phyloP scores from a whole-genome alignment of 2,113 vertebrate species.

The Dermatemys mawii region DNA sequence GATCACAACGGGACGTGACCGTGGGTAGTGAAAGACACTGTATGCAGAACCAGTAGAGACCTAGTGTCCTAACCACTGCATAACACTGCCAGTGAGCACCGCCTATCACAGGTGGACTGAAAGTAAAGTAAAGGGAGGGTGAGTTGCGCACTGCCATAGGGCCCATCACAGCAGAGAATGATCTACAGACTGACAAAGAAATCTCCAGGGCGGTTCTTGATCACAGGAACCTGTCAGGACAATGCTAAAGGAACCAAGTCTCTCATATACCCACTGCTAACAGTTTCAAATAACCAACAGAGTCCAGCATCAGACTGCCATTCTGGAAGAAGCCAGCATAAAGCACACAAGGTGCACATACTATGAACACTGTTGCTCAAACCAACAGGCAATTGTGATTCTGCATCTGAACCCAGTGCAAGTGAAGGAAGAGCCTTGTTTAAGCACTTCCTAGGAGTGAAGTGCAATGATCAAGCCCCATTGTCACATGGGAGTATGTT shows the following conservation, averaged over 20 bases:
- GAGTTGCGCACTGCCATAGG: too few relatives aligned
- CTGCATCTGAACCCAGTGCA: neutral
- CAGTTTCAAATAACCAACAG: neutral
- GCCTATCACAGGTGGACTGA: too few relatives aligned
- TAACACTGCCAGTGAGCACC: too few relatives aligned
- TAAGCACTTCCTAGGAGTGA: slow-evolving; percentile 9
- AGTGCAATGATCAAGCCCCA: neutral
- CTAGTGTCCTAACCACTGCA: too few relatives aligned
- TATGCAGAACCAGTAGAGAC: too few relatives aligned
- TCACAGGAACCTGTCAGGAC: neutral
- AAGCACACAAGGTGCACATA: neutral
- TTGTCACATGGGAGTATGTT: neutral
- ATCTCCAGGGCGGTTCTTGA: too few relatives aligned
- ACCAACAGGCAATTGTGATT: neutral
- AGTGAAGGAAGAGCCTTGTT: neutral
- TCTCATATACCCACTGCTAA: neutral
- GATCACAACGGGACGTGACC: too few relatives aligned
- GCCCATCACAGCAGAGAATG: too few relatives aligned
- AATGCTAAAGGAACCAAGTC: neutral
- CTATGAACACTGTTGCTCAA: neutral
- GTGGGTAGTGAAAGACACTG: too few relatives aligned
- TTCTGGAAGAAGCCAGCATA: neutral
- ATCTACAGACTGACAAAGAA: too few relatives aligned
- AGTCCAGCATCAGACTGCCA: neutral
- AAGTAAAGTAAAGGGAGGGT: too few relatives aligned